Conservation (phyloP, 1,140 invertebrate species). For the Chironomus tepperi region DNA sequence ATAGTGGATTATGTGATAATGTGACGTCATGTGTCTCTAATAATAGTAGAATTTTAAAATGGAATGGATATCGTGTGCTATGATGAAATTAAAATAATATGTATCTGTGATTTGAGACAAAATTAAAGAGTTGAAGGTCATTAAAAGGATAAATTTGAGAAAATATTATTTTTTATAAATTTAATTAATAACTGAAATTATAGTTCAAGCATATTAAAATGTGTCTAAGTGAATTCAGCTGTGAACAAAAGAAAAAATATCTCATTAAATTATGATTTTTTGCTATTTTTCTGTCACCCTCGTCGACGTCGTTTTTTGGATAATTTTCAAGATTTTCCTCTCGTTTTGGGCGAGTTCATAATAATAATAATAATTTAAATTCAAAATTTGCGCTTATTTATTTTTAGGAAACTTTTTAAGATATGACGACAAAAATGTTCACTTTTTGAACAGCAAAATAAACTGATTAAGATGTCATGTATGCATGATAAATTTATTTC, state of each 20-base stretch:
- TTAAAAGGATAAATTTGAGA: neutral
- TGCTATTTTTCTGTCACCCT: too few species aligned
- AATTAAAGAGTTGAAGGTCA: slow-evolving; percentile 2
- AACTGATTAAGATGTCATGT: neutral
- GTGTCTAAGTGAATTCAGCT: neutral
- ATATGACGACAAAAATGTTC: neutral
- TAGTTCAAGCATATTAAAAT: neutral
- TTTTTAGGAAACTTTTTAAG: neutral
- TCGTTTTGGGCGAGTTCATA: neutral
- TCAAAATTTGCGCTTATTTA: neutral
- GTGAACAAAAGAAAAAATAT: neutral
- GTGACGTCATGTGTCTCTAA: too few species aligned
- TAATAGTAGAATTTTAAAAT: too few species aligned
- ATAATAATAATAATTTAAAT: neutral
- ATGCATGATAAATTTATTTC: neutral
- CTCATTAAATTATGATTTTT: neutral
- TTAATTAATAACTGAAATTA: neutral
- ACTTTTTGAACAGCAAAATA: neutral
- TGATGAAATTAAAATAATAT: too few species aligned
- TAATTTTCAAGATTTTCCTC: neutral
- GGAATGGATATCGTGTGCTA: too few species aligned
- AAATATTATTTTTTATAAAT: neutral
- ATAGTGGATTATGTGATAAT: too few species aligned
- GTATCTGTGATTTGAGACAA: neutral
- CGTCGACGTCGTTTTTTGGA: neutral